Conservation (phyloP, 2,797 vertebrate species). For the Furcifer pardalis region DNA sequence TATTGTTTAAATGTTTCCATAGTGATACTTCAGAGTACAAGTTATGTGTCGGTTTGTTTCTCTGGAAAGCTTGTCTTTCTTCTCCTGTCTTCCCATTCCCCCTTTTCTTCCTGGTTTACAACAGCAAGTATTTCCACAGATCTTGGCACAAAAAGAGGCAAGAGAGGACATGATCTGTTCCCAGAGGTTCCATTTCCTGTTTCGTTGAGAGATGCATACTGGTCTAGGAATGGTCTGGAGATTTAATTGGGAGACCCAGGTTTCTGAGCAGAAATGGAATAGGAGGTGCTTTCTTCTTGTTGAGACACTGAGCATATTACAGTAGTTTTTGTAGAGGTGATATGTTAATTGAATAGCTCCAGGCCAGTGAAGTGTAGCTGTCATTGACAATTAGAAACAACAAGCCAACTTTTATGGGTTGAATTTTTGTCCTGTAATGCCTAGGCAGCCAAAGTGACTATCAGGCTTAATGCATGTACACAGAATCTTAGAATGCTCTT, state of each 20-base stretch:
- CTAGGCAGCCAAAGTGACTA: conserved; percentile 64
- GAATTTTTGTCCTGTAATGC: conserved; percentile 47
- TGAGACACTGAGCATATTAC: conserved; percentile 63
- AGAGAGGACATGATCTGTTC: conserved; percentile 12
- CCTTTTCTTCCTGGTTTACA: background rate
- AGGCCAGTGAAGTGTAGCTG: conserved; percentile 74
- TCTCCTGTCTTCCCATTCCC: conserved; percentile 9
- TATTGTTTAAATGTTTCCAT: conserved; percentile 81
- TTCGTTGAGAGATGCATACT: background rate
- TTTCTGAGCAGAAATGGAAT: conserved; percentile 50
- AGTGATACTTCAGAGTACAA: conserved; percentile 72
- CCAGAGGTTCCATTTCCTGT: background rate
- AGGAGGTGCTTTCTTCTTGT: conserved; percentile 51
- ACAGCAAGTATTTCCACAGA: conserved; percentile 6
- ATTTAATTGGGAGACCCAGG: conserved; percentile 49
- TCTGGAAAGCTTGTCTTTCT: conserved; percentile 52
- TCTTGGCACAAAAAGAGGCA: conserved; percentile 12
- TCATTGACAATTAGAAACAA: conserved; percentile 77
- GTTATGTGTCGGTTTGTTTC: conserved; percentile 70
- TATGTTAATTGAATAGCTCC: conserved; percentile 78
- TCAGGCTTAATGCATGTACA: conserved; percentile 45
- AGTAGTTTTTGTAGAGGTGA: conserved; percentile 70
- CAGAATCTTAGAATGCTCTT: background rate
- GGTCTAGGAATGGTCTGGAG: conserved; percentile 50
- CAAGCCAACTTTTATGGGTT: conserved; percentile 66